Conservation (phyloP, 2,888 invertebrate genomes). For the Melieria crassipennis region DNA sequence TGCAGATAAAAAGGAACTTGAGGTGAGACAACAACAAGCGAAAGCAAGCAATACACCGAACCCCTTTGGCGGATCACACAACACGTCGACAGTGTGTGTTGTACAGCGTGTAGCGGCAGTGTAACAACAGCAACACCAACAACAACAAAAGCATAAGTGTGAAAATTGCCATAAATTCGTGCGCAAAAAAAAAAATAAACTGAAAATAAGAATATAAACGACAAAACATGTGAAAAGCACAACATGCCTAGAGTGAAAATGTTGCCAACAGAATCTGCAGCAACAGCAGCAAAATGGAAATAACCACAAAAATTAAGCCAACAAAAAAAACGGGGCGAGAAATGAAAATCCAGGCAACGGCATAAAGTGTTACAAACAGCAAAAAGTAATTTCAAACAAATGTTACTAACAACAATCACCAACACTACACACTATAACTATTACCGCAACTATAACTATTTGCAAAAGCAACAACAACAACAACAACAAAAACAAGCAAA, state of each 20-base stretch:
- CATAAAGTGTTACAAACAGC: slow-evolving; percentile 26
- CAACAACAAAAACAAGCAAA: slow-evolving; percentile 22
- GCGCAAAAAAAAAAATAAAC: too few relatives aligned
- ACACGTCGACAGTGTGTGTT: too few relatives aligned
- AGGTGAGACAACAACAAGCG: too few relatives aligned
- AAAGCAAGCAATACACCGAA: too few relatives aligned
- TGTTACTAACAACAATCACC: slow-evolving; percentile 34
- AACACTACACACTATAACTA: slow-evolving; percentile 16
- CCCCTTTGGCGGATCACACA: too few relatives aligned
- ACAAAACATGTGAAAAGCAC: too few relatives aligned
- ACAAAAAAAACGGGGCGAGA: not conserved
- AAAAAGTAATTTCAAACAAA: slow-evolving; percentile 27
- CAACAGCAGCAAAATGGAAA: not conserved
- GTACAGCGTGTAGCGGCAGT: too few relatives aligned
- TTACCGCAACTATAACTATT: not conserved
- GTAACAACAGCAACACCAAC: too few relatives aligned
- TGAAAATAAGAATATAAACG: too few relatives aligned
- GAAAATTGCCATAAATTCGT: too few relatives aligned
- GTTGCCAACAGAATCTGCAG: not conserved
- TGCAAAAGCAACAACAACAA: slow-evolving; percentile 30
- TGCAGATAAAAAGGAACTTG: too few relatives aligned
- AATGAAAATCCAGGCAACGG: not conserved
- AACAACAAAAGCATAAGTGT: too few relatives aligned
- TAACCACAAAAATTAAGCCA: not conserved
- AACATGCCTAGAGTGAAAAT: not conserved